These are phyloP conservation scores for Apantesis nais DNA, from an alignment of 2,888 invertebrate genomes.

Conservation along the genomic window DNA sequence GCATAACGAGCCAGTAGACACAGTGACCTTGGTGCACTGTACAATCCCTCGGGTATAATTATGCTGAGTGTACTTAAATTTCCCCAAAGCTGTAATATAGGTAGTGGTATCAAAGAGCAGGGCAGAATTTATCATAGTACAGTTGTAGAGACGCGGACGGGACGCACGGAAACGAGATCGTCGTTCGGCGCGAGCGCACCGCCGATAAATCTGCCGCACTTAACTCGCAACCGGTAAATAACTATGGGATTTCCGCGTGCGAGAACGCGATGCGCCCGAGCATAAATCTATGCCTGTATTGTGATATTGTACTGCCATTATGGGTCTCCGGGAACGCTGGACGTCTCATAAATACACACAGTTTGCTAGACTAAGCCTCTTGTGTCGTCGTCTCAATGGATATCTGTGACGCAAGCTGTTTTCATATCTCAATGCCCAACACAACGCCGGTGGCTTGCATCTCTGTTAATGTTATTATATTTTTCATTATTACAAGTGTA, in stretches of 20 bases:
- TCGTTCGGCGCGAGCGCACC: constrained; percentile 68
- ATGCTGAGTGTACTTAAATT: constrained; percentile 57
- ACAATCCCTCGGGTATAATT: constrained; percentile 53
- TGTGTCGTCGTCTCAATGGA: constrained; percentile 59
- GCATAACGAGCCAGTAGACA: constrained; percentile 33
- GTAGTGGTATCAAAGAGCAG: constrained; percentile 62
- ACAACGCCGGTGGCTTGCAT: constrained; percentile 46
- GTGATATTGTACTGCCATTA: constrained; percentile 86
- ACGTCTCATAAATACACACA: constrained; percentile 78
- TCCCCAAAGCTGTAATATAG: constrained; percentile 61
- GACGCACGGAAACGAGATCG: constrained; percentile 80
- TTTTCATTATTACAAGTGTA: constrained; percentile 33
- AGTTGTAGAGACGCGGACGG: constrained; percentile 59
- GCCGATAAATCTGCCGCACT: constrained; percentile 85
- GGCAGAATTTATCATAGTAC: constrained; percentile 64
- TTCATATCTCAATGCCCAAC: constrained; percentile 59
- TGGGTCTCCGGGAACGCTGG: constrained; percentile 74
- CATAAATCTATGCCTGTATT: constrained; percentile 85
- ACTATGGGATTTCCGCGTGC: constrained; percentile 86
- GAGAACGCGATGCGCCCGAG: constrained; percentile 79
- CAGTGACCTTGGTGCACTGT: constrained; percentile 48
- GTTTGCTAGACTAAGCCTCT: constrained; percentile 61
- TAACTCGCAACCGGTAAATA: constrained; percentile 85
- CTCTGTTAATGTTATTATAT: constrained; percentile 41
- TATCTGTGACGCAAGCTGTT: constrained; percentile 56